Evolutionary conservation across 2,113 vertebrate genomes (phyloP), one percentile per base, ranked within the genome.

Genomic region (Penelope pileata): DNA sequence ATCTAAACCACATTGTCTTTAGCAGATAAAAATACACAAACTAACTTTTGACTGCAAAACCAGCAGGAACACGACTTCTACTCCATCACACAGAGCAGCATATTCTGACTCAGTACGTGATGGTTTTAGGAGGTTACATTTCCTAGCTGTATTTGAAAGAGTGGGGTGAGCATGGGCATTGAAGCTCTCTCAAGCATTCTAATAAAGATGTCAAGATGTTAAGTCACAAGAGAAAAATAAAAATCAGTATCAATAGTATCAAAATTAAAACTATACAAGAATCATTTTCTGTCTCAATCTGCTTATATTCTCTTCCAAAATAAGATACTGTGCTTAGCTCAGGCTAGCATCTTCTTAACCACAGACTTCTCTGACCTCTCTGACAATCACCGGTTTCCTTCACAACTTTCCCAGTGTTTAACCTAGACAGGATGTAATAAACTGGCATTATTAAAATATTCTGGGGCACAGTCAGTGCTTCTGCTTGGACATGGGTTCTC

Each of bases 1-100:
- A 96, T 91, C 67, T 86, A 86, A 94, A 90, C 45, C 68, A 38
- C 80, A 86, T 77, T 76, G 90, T 90, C 75, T 50, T 77, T 5
- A 56, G 42, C 29, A 91, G 95, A 88, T 32, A 80, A 85, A 93
- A 93, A 85, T 70, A 66, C 4, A 91, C 36, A 62, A 79, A 79
- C 30, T 59, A 88, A 69, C 48, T 85, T 93, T 40, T 73, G 59
- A 66, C n/a, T 85, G 84, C 85, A 83, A 76, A 48, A 47, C 13
- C 27, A 73, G 43, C n/a, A 69, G 21, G 19, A 83, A n/a, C n/a
- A 50, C 14, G 27, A 80, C 38, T 27, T 43, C 36, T 45, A 43
- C 16, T 68, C 36, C 12, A 83, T 54, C n/a, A 78, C 36, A 83
- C 34, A 50, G 17, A 83, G 16, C 17, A 56, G 16, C 9, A 42